A percentile compares a stretch with the other conserved stretches of the same genome.
phyloP scores from a whole-genome alignment of 2,888 invertebrate genomes.

The Magallana nippona region DNA sequence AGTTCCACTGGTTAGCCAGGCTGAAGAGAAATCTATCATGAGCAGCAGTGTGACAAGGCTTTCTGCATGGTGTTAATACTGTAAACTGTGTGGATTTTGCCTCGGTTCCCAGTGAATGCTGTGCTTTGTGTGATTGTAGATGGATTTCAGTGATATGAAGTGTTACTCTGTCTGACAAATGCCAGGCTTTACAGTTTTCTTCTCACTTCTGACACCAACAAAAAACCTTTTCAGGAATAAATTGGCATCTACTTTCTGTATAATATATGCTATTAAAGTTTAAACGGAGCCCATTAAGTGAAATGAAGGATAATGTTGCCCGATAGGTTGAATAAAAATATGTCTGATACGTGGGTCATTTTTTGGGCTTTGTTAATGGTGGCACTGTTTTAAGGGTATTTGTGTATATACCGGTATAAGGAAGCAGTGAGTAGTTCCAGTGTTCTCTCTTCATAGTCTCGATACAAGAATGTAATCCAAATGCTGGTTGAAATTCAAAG shows the following conservation, averaged over 20 bases:
- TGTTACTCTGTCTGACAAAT: slow-evolving; percentile 12
- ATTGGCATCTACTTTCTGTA: slow-evolving; percentile 5
- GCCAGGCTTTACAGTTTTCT: slow-evolving; percentile 27
- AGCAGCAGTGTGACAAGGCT: neutral
- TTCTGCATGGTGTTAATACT: neutral
- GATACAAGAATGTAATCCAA: too few species aligned
- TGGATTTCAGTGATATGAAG: neutral
- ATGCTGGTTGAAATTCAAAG: too few species aligned
- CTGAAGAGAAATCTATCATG: too few species aligned
- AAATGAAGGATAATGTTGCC: neutral
- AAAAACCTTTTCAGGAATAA: slow-evolving; percentile 21
- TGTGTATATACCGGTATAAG: too few species aligned
- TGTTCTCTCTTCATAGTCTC: too few species aligned
- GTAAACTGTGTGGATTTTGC: neutral
- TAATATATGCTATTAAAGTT: slow-evolving; percentile 2
- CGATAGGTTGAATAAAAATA: neutral
- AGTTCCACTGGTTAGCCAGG: too few species aligned
- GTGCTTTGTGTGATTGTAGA: slow-evolving; percentile 2
- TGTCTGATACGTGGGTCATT: neutral
- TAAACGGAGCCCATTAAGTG: neutral
- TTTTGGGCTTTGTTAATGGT: neutral
- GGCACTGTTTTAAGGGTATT: slow-evolving; percentile 6
- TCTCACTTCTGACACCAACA: neutral
- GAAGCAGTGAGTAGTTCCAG: too few species aligned
- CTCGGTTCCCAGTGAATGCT: neutral